phyloP scores from a whole-genome alignment of 2,888 invertebrate genomes.

The Metopia argyrocephala region DNA sequence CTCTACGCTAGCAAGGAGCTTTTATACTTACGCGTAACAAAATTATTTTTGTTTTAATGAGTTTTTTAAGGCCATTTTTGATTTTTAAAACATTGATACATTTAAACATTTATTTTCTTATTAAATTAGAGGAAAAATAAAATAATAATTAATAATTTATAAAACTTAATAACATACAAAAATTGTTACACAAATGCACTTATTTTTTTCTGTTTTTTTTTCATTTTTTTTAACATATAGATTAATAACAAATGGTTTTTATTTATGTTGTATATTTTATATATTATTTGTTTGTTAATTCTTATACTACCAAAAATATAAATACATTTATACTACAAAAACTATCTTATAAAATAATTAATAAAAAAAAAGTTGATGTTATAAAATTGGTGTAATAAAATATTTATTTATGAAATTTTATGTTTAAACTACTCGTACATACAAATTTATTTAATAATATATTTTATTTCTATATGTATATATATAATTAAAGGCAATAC shows the following conservation, averaged over 20 bases:
- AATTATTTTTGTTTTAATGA: too few species aligned
- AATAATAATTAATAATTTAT: slow-evolving; percentile 24
- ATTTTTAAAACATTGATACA: slow-evolving; percentile 59
- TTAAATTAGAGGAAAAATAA: slow-evolving; percentile 30
- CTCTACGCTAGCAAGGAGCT: too few species aligned
- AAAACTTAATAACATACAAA: slow-evolving; percentile 45
- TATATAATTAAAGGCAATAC: slow-evolving; percentile 33
- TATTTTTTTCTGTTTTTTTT: background rate
- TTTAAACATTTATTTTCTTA: slow-evolving; percentile 60
- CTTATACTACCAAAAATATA: slow-evolving; percentile 7
- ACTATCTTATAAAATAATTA: slow-evolving; percentile 18
- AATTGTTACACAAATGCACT: slow-evolving; percentile 50
- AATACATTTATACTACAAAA: background rate
- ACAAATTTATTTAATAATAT: background rate
- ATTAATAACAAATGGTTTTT: slow-evolving; percentile 50
- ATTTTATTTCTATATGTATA: background rate
- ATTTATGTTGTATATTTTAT: slow-evolving; percentile 1
- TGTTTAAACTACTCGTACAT: slow-evolving; percentile 34
- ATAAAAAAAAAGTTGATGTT: background rate
- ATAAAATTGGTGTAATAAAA: slow-evolving; percentile 40
- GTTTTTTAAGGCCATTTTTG: too few species aligned
- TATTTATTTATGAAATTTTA: slow-evolving; percentile 35
- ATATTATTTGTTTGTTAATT: background rate
- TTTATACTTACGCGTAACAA: too few species aligned
- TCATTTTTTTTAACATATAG: slow-evolving; percentile 45